Evolutionary conservation across 2,888 invertebrate species (phyloP).

Genomic region (Keiferia lycopersicella): DNA sequence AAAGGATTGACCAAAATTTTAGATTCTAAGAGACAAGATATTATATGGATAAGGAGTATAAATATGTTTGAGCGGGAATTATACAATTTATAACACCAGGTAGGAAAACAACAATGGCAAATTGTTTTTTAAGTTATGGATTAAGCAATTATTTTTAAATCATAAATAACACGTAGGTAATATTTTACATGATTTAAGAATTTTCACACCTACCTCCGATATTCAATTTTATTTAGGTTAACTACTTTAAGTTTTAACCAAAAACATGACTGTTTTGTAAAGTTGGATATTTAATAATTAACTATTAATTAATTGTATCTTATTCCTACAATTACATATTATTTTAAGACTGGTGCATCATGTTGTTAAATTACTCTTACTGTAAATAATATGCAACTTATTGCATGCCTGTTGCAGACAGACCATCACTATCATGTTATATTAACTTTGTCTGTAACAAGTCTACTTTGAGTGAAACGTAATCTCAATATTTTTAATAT

Average conservation of each 20-base stretch:
- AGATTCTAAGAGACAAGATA: conserved; percentile 20
- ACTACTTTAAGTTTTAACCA: conserved; percentile 46
- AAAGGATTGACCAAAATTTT: conserved; percentile 35
- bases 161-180: not conserved
- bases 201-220: conserved; percentile 67
- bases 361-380: conserved; percentile 3
- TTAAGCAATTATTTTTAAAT: conserved; percentile 1
- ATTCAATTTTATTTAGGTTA: conserved; percentile 48
- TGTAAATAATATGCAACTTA: conserved; percentile 1
- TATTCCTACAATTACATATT: conserved; percentile 10
- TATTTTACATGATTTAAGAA: conserved; percentile 47
- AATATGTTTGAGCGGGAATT: not conserved
- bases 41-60: not conserved
- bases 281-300: conserved; percentile 39
- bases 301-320: conserved; percentile 36
- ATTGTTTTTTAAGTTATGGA: not conserved
- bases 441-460: not conserved
- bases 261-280: conserved; percentile 67
- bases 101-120: not conserved
- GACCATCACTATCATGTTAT: not conserved
- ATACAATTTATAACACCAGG: not conserved
- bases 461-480: conserved; percentile 22
- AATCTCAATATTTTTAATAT: conserved; percentile 36
- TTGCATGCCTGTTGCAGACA: not conserved
- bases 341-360: conserved; percentile 10